Conservation (phyloP, 2,888 invertebrate genomes). For the Pristionchus arcanus region DNA sequence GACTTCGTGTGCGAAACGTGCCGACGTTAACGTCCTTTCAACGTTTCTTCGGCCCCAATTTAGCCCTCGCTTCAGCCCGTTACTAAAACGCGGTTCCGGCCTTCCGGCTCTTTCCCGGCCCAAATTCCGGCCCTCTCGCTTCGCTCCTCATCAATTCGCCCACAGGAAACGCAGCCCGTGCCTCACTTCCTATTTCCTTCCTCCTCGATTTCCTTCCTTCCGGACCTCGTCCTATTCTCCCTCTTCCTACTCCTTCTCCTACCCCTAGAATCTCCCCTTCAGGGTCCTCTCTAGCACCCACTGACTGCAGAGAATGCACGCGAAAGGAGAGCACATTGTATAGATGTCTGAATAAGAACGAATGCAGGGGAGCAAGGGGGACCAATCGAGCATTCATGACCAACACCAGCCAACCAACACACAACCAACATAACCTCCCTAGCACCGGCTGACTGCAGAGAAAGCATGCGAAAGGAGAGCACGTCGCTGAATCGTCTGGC, state of each 20-base stretch:
- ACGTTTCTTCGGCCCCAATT: neutral
- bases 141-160: neutral
- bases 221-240: constrained; percentile 32
- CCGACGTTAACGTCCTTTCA: neutral
- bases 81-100: too few relatives aligned
- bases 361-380: too few relatives aligned
- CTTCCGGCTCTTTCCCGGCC: neutral
- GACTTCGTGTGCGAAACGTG: neutral
- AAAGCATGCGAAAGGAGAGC: too few relatives aligned
- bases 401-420: too few relatives aligned
- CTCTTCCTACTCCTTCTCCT: constrained; percentile 33
- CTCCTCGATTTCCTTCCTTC: constrained; percentile 37
- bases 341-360: too few relatives aligned
- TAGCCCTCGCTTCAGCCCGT: neutral
- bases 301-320: too few relatives aligned
- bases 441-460: too few relatives aligned
- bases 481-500: too few relatives aligned
- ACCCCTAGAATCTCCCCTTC: neutral
- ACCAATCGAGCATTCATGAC: too few relatives aligned
- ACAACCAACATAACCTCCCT: too few relatives aligned
- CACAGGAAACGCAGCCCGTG: neutral
- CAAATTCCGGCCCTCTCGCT: neutral
- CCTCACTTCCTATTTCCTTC: constrained; percentile 33
- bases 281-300: too few relatives aligned
- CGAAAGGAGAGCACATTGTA: too few relatives aligned